Evolutionary conservation across 2,888 invertebrate genomes (phyloP), one percentile per base, ranked within the genome.

Genomic region (Lapara coniferarum): DNA sequence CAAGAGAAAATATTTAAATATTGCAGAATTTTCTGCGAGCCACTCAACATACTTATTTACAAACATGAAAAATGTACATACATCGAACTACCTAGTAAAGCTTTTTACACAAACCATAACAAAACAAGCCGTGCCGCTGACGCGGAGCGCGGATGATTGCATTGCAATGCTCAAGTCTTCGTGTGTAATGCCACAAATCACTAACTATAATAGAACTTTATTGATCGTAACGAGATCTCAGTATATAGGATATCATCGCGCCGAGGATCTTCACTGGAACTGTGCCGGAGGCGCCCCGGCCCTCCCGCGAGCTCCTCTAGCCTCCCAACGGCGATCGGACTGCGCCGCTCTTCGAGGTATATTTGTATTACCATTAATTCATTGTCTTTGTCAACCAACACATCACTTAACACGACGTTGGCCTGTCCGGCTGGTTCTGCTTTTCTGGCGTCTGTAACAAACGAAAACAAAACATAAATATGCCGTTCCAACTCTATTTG

Each of bases 401-500:
- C 71, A 81, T 76, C 85, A 84, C 81, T 88, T 91, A 93, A 81
- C 92, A 92, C 77, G 91, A 89, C 76, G 79, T 86, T 82, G 95
- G 92, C 90, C 95, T 94, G 85, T 95, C 95, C 70, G 94, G 94
- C 74, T 95, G 94, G 79, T 95, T 94, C 81, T 95, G 92, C 86
- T 95, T 95, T 85, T 95, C 95, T 79, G 95, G 94, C 77, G 94
- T 94, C 95, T 96, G 95, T 83, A 95, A 95, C 92, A 94, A 95
- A 80, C 75, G 77, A 80, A 84, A 85, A 81, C 78, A 52, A 67
- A 69, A 75, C 56, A 75, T 89, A 73, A 89, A 85, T 80, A 80
- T 67, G 71, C 53, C 69, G 44, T 70, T 49, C 10, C 13, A 46
- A 66, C 2, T 13, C 19, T 16, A 46, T 14, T 12, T 46, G 49